Evolutionary conservation across 2,113 vertebrate species (phyloP), one percentile per base, ranked within the genome.

Genomic region (Chloroceryle aenea): DNA sequence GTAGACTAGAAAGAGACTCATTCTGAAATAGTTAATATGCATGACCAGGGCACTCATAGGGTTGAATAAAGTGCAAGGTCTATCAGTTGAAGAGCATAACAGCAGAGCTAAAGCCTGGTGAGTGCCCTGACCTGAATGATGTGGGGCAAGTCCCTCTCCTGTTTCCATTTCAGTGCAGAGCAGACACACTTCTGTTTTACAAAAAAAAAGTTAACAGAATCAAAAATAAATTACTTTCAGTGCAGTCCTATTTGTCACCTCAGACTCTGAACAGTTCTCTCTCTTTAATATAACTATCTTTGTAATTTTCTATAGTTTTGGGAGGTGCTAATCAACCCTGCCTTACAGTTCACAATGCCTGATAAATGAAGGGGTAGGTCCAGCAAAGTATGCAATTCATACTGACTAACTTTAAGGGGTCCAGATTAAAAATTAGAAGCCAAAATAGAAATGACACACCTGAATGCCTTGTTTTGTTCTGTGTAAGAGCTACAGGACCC

Each of bases 31-130:
- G 56, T 50, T 47, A 59, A 38, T n/a, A 61, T 42, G 7, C 19
- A 82, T 1, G 0, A 67, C 26, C 25, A 87, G 29, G 34, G 13
- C 11, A 76, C 13, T 21, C 0, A 0, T 11, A 52, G 29, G 7
- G 22, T 22, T 55, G 10, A 87, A 67, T 38, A 43, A 89, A 81
- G 32, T 47, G 22, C 5, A 80, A 76, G 23, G 27, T 52, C 20
- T 43, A 0, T 20, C 52, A 42, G 29, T 45, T 67, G 32, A 21
- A 14, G 17, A 12, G 29, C 2, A 2, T 20, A 62, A 71, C 1
- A 18, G 32, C 5, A 50, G 17, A 67, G 4, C 5, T 56, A 61
- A 66, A 52, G 4, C 23, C 30, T 56, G 9, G 22, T 73, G 52
- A 58, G 15, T 36, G 25, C 6, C 22, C 36, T 58, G 53, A 76